These are phyloP conservation scores for Hylaeus volcanicus DNA, from an alignment of 1,140 invertebrate genomes.

Conservation along the genomic window DNA sequence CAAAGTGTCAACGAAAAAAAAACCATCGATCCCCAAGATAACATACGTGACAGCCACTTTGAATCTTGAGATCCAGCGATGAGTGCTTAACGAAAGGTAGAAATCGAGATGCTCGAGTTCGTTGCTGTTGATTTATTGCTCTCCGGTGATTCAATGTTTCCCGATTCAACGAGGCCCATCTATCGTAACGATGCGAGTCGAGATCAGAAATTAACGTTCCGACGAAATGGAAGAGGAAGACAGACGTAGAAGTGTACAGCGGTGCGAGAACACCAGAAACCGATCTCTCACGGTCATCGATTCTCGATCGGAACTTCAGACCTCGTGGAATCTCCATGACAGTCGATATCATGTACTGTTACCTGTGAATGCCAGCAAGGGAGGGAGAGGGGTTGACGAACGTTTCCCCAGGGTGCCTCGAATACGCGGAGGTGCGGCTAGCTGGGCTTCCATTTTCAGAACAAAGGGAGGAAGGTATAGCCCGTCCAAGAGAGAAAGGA, in stretches of 20 bases:
- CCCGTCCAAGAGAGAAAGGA: constrained; percentile 53
- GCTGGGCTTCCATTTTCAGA: constrained; percentile 46
- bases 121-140: no score
- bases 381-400: constrained; percentile 3
- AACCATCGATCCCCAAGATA: no score
- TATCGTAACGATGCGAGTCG: background rate
- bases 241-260: constrained; percentile 10
- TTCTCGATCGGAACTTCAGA: background rate
- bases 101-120: no score
- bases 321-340: constrained; percentile 17
- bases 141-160: no score
- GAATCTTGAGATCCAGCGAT: no score
- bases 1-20: no score
- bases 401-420: background rate
- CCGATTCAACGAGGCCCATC: no score
- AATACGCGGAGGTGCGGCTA: constrained; percentile 5
- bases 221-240: background rate
- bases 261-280: background rate
- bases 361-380: constrained; percentile 23
- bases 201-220: background rate
- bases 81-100: no score
- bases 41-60: no score
- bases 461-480: constrained; percentile 51
- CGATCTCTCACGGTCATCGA: background rate
- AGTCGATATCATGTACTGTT: constrained; percentile 29